phyloP scores from a whole-genome alignment of 2,888 invertebrate species.

The Abscondita cerata region DNA sequence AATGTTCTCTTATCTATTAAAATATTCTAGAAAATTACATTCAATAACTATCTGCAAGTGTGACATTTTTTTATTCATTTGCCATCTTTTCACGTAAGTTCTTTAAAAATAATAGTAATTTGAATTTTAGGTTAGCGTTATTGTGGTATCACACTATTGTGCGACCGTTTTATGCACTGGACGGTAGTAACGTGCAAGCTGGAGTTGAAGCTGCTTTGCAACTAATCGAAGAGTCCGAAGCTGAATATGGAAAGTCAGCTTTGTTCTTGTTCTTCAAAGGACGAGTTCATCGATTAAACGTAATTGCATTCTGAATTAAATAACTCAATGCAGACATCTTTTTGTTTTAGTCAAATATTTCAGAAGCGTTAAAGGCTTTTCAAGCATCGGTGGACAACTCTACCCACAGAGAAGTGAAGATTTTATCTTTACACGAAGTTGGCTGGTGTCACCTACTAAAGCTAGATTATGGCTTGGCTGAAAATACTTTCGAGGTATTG shows the following conservation, averaged over 20 bases:
- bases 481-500: slow-evolving; percentile 62
- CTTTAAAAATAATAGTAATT: not conserved
- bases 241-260: slow-evolving; percentile 66
- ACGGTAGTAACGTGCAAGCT: slow-evolving; percentile 66
- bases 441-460: slow-evolving; percentile 72
- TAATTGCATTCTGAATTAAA: no score
- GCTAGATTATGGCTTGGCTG: slow-evolving; percentile 64
- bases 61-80: no score
- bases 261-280: slow-evolving; percentile 73
- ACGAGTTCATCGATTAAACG: slow-evolving; percentile 67
- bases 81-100: no score
- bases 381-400: slow-evolving; percentile 64
- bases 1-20: no score
- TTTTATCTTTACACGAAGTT: slow-evolving; percentile 66
- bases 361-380: slow-evolving; percentile 65
- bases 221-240: slow-evolving; percentile 62
- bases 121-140: slow-evolving; percentile 60
- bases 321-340: not conserved
- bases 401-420: slow-evolving; percentile 68
- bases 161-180: slow-evolving; percentile 70
- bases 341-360: slow-evolving; percentile 64
- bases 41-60: no score
- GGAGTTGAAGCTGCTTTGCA: slow-evolving; percentile 64
- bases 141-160: slow-evolving; percentile 76
- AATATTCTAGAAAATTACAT: no score